phyloP scores from a whole-genome alignment of 1,140 invertebrate species.

The Periplaneta americana region DNA sequence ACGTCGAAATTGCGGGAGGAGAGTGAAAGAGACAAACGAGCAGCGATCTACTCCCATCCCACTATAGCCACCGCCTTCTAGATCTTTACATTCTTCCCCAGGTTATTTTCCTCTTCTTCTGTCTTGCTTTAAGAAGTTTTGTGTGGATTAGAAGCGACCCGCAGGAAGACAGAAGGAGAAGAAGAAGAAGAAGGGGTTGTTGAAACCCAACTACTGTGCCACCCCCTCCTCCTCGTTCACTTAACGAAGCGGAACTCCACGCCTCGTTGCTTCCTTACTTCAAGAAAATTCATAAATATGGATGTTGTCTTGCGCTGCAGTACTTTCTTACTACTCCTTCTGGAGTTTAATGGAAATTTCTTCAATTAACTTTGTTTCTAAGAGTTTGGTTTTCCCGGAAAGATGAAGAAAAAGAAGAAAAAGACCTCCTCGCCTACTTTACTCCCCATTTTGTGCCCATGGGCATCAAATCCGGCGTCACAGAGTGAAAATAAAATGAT shows the following conservation, averaged over 20 bases:
- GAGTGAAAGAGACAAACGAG: not conserved
- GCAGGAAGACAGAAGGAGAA: too few species aligned
- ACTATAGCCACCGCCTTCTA: too few species aligned
- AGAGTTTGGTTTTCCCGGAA: not conserved
- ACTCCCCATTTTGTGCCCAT: not conserved
- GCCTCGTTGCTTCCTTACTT: constrained; percentile 2
- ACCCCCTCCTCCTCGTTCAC: not conserved
- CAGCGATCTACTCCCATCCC: too few species aligned
- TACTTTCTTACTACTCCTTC: not conserved
- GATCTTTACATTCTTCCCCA: not conserved
- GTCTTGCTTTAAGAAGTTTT: not conserved
- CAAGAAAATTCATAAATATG: constrained; percentile 9
- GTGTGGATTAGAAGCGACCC: not conserved
- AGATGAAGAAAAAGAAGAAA: not conserved
- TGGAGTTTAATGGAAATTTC: constrained; percentile 10
- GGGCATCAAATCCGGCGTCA: not conserved
- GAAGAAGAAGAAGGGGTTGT: too few species aligned
- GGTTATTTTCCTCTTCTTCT: too few species aligned
- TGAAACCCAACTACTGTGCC: not conserved
- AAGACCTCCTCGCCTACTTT: not conserved
- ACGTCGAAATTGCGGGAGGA: not conserved
- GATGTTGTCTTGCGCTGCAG: constrained; percentile 5
- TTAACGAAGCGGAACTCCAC: constrained; percentile 1
- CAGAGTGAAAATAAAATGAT: too few species aligned
- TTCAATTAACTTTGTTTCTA: constrained; percentile 12